Base-by-base conservation (phyloP, 2,113 vertebrate genomes). In the Oryzias javanicus region DNA sequence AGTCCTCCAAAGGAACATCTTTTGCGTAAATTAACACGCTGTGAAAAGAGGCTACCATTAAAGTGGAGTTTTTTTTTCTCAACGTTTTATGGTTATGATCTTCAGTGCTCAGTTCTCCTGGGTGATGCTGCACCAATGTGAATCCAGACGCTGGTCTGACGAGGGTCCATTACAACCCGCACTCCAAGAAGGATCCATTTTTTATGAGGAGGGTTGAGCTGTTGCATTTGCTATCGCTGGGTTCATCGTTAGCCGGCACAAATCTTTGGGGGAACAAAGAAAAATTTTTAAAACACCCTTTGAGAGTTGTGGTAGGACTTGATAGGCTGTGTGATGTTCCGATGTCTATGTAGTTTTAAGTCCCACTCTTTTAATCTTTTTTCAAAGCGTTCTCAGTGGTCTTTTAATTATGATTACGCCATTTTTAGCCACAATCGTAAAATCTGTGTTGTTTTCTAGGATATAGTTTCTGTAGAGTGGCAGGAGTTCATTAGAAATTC, bases 191-290 rank as follows among this genome's bases (percentile, higher is more conserved):
- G 51, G 42, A 83, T 88, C 62, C 61, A 86, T 87, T 86, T 84
- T 88, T 89, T 74, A 88, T 88, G 84, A 88, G 79, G 47, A 24
- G 57, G 75, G 67, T 49, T n/a, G 22, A 67, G 80, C 58, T 18
- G 52, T 60, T 70, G 14, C 62, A 53, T 70, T 63, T 55, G 62
- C 66, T 52, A 44, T 64, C 49, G 27, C 60, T 71, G 56, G 69
- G n/a, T n/a, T n/a, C n/a, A n/a, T n/a, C n/a, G n/a, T n/a, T 44
- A 54, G 41, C 2, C n/a, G 1, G 18, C 6, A 19, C 44, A 5
- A 15, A 45, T 17, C 25, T 63, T 68, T 54, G 22, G 22, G 63
- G 57, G 55, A 15, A n/a, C n/a, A n/a, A n/a, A n/a, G n/a, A 19
- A n/a, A 44, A 60, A 53, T 59, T 18, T 29, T 59, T 10, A 5